A percentile compares a stretch with the other conserved stretches of the same genome.
These are phyloP conservation scores for Drosophila triauraria DNA, from an alignment of 1,140 invertebrate genomes.

Conservation along the genomic window DNA sequence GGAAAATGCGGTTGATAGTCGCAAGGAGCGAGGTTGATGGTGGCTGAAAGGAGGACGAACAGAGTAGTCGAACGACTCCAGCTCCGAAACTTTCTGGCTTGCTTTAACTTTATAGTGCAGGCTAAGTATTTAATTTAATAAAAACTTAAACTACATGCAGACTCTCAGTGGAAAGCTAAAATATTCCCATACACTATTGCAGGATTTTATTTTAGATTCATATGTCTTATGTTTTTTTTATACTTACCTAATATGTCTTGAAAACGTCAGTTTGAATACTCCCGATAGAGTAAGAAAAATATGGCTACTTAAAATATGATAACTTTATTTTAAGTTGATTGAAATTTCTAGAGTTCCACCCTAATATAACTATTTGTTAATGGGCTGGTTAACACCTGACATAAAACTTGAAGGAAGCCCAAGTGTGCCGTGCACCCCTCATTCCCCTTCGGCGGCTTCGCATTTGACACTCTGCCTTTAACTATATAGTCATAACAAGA, in stretches of 20 bases:
- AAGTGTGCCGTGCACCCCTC: background rate
- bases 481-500: slow-evolving; percentile 64
- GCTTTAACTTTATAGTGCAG: slow-evolving; percentile 42
- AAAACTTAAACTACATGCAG: background rate
- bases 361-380: slow-evolving; percentile 38
- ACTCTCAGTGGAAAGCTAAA: no score
- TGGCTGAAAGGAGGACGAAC: background rate
- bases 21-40: background rate
- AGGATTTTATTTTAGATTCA: no score
- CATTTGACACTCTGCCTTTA: slow-evolving; percentile 29
- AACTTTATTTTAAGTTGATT: slow-evolving; percentile 30
- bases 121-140: background rate
- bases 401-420: slow-evolving; percentile 43
- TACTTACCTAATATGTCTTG: no score
- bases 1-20: slow-evolving; percentile 21
- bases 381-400: slow-evolving; percentile 64
- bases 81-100: slow-evolving; percentile 42
- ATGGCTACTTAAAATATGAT: no score
- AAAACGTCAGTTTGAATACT: background rate
- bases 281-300: background rate
- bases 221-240: no score
- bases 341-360: slow-evolving; percentile 16
- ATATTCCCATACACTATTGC: no score
- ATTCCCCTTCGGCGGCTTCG: background rate
- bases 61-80: background rate